A percentile compares a stretch with the other conserved stretches of the same genome.
phyloP scores from a whole-genome alignment of 1,140 invertebrate species.

The Scaptomyza hsui region DNA sequence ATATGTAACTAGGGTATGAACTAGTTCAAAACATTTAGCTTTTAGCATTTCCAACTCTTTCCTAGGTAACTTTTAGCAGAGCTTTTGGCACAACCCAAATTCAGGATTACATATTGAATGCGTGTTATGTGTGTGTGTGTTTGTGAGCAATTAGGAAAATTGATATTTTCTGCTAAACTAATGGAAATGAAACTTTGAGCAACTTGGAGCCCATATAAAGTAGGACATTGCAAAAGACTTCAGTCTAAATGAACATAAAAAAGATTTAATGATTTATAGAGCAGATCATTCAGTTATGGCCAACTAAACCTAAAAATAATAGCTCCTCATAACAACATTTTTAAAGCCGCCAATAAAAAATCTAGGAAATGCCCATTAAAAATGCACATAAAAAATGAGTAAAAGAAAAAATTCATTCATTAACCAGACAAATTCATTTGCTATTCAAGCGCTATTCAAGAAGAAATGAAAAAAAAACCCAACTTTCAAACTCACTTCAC shows the following conservation, averaged over 20 bases:
- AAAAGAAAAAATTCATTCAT: constrained; percentile 21
- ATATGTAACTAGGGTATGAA: too few relatives aligned
- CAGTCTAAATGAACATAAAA: constrained; percentile 3
- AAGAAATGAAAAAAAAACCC: not conserved
- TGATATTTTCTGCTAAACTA: constrained; percentile 32
- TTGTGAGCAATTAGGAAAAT: constrained; percentile 38
- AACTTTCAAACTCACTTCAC: constrained; percentile 32
- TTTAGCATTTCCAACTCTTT: not conserved
- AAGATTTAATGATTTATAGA: constrained; percentile 22
- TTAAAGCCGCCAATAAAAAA: not conserved
- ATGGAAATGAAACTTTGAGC: not conserved
- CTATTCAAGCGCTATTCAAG: constrained; percentile 25
- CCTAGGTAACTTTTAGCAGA: not conserved
- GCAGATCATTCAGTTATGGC: constrained; percentile 5
- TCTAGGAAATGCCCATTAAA: constrained; percentile 21
- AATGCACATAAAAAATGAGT: constrained; percentile 21
- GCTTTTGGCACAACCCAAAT: constrained; percentile 1
- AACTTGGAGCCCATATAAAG: not conserved
- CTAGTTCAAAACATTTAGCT: not conserved
- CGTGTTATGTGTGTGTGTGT: not conserved
- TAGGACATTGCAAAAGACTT: not conserved
- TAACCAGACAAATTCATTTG: constrained; percentile 33
- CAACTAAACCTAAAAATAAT: not conserved
- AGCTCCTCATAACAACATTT: not conserved
- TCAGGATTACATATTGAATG: not conserved